Percentiles rank a stretch among this genome's conserved stretches.
phyloP scores from a whole-genome alignment of 2,797 vertebrate species.

The Coregonus suidteri region DNA sequence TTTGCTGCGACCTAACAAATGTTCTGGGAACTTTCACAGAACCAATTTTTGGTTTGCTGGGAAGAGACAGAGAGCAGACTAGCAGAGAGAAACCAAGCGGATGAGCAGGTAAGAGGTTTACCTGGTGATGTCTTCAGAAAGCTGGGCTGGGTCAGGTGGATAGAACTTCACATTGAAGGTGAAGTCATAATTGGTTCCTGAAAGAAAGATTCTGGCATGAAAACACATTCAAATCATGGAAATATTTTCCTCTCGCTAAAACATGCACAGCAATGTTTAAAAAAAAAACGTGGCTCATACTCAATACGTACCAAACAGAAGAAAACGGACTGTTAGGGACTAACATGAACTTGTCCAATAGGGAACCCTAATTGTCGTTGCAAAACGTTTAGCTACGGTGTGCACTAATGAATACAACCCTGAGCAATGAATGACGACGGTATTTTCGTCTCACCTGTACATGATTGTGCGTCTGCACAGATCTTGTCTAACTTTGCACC shows the following conservation, averaged over 20 bases:
- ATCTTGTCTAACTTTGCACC: constrained; percentile 4
- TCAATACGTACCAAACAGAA: background rate
- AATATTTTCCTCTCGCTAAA: background rate
- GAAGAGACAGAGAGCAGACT: background rate
- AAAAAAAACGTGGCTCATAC: background rate
- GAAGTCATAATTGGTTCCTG: constrained; percentile 88
- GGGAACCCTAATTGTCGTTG: background rate
- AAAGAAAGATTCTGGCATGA: constrained; percentile 31
- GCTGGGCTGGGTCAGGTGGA: constrained; percentile 92
- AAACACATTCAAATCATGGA: background rate
- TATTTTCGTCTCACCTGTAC: background rate
- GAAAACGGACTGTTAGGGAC: background rate
- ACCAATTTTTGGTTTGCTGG: too few species aligned
- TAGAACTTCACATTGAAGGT: constrained; percentile 98
- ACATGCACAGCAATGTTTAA: background rate
- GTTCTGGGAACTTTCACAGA: too few species aligned
- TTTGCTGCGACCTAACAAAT: too few species aligned
- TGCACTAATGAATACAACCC: background rate
- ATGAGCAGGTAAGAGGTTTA: constrained; percentile 40
- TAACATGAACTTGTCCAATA: background rate
- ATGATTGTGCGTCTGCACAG: constrained; percentile 1
- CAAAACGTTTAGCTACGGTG: background rate
- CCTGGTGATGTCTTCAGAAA: constrained; percentile 97
- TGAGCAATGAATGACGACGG: background rate
- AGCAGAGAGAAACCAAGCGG: background rate